These are phyloP conservation scores for Epinotia ramella DNA, from an alignment of 2,888 invertebrate genomes.

Conservation along the genomic window DNA sequence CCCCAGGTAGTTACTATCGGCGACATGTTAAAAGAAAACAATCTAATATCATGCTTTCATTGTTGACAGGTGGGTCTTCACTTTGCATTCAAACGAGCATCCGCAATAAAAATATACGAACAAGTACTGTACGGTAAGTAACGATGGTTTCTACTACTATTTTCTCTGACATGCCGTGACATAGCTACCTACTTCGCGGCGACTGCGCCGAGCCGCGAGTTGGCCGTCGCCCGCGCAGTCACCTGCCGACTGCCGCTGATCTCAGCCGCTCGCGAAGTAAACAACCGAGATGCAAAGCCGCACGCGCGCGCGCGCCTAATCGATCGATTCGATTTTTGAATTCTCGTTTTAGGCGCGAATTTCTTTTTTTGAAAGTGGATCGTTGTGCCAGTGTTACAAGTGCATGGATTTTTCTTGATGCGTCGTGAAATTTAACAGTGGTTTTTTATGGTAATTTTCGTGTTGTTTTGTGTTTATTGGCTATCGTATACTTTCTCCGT, in stretches of 20 bases:
- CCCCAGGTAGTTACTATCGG: not conserved
- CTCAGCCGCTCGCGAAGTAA: slow-evolving; percentile 53
- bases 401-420: slow-evolving; percentile 60
- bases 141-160: slow-evolving; percentile 70
- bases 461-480: slow-evolving; percentile 30
- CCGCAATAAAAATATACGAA: slow-evolving; percentile 66
- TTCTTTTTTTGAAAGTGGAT: slow-evolving; percentile 51
- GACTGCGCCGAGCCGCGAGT: slow-evolving; percentile 18
- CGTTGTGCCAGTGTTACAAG: slow-evolving; percentile 53
- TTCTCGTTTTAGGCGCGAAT: slow-evolving; percentile 54
- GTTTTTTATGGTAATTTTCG: slow-evolving; percentile 52
- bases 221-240: slow-evolving; percentile 61
- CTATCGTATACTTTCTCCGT: not conserved
- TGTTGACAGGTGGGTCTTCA: slow-evolving; percentile 66
- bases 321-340: slow-evolving; percentile 56
- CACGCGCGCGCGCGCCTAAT: slow-evolving; percentile 54
- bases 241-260: slow-evolving; percentile 76
- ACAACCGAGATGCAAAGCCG: slow-evolving; percentile 36
- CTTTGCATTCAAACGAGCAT: slow-evolving; percentile 64
- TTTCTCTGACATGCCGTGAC: slow-evolving; percentile 74
- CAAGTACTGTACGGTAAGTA: slow-evolving; percentile 66
- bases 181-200: slow-evolving; percentile 70
- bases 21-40: slow-evolving; percentile 22
- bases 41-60: slow-evolving; percentile 61
- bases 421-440: slow-evolving; percentile 51